Evolutionary conservation across 1,140 invertebrate genomes (phyloP), one percentile per base, ranked within the genome.

Genomic region (Ectropis grisescens): DNA sequence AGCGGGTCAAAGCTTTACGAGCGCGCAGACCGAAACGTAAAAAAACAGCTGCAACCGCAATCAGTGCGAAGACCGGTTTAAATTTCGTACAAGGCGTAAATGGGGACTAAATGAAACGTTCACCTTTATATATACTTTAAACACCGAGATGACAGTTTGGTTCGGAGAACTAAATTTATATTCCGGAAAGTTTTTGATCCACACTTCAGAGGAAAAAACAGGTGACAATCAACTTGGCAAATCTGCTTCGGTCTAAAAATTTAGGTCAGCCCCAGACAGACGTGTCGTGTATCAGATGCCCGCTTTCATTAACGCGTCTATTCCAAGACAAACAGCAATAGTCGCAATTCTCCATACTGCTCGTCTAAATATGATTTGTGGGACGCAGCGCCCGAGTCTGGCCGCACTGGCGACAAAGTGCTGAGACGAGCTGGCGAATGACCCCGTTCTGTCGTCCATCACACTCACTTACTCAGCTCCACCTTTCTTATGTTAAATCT

Each of bases 291-390:
- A 45, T 45, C 33, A 45, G 15, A 45, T 31, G 23, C 30, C 26
- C n/a, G 13, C 31, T 45, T 43, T 39, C 37, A 45, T 39, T 39
- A 39, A 45, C 29, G 32, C 38, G 19, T 39, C 23, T 46, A 46
- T 56, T 59, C 52, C 48, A 52, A 55, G 46, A 59, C 37, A 53
- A 51, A 54, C 43, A 45, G 46, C 44, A 45, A 51, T 37, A 54
- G 46, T 53, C 46, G 35, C 49, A 45, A 52, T 52, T 52, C 48
- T 53, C 47, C 43, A 45, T 42, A 53, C 41, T 42, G 37, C 36
- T 49, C 47, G 26, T 37, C 52, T 59, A 59, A 59, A 59, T 59
- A 52, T 59, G 56, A 59, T 59, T 59, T 52, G 56, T 59, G 39
- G 51, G 38, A 48, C 55, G 33, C 47, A 51, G 48, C 47, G 46